These are phyloP conservation scores for Thereva unica DNA, from an alignment of 2,888 invertebrate genomes.

Conservation along the genomic window DNA sequence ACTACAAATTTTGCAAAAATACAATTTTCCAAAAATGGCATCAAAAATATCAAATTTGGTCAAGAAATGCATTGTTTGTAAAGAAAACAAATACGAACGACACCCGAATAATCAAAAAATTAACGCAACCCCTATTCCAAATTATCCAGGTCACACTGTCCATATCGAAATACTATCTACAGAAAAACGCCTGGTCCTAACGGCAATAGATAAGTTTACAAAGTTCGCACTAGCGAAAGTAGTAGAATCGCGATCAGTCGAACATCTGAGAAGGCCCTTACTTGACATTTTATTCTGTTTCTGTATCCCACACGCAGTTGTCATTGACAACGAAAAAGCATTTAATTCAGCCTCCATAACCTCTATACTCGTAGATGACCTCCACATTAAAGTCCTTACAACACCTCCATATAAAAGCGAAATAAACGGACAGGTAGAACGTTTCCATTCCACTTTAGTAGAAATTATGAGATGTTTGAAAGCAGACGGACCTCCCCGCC, in stretches of 20 bases:
- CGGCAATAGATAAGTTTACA: too few species aligned
- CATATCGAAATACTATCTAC: constrained; percentile 37
- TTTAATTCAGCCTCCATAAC: too few species aligned
- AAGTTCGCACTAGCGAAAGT: too few species aligned
- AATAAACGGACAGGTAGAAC: constrained; percentile 41
- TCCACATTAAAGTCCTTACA: constrained; percentile 39
- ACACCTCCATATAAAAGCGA: constrained; percentile 40
- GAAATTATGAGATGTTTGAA: too few species aligned
- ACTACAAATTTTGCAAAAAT: too few species aligned
- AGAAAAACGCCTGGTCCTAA: constrained; percentile 33
- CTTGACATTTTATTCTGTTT: too few species aligned
- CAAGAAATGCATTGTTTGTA: constrained; percentile 3
- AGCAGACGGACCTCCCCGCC: too few species aligned
- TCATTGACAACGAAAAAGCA: too few species aligned
- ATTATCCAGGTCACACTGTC: constrained; percentile 28
- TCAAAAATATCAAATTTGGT: not conserved
- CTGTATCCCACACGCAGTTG: too few species aligned
- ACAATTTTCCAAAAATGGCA: constrained; percentile 30
- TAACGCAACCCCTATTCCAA: constrained; percentile 31
- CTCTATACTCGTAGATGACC: constrained; percentile 38
- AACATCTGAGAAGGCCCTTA: too few species aligned
- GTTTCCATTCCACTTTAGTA: constrained; percentile 43
- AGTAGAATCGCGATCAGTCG: too few species aligned
- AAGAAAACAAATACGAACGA: constrained; percentile 15
- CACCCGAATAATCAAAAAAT: constrained; percentile 13